phyloP scores from a whole-genome alignment of 2,888 invertebrate genomes.

The Ochropleura plecta region DNA sequence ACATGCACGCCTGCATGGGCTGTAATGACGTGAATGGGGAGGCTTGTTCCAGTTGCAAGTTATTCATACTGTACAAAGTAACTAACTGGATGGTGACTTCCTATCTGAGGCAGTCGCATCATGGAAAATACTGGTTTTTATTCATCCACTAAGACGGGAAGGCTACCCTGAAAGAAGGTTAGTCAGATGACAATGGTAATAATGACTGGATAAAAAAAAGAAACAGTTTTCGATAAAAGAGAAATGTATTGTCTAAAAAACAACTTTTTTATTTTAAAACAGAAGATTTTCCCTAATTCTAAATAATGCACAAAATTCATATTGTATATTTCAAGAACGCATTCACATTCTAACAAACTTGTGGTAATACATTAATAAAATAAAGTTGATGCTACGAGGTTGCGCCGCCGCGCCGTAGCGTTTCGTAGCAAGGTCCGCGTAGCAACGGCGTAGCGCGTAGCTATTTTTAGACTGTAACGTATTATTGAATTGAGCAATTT shows the following conservation, averaged over 20 bases:
- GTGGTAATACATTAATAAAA: slow-evolving; percentile 5
- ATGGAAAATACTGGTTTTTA: background rate
- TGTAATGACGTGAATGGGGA: slow-evolving; percentile 32
- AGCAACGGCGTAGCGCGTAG: slow-evolving; percentile 54
- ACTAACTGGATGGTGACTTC: background rate
- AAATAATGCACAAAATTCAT: background rate
- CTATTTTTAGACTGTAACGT: slow-evolving; percentile 43
- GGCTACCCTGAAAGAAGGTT: background rate
- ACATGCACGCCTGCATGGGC: slow-evolving; percentile 19
- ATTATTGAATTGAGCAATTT: slow-evolving; percentile 22
- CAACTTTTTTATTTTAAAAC: background rate
- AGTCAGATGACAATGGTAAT: background rate
- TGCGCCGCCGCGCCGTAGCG: slow-evolving; percentile 39
- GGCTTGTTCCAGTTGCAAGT: slow-evolving; percentile 7
- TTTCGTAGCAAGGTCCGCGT: slow-evolving; percentile 61
- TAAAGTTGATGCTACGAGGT: slow-evolving; percentile 25
- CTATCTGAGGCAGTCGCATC: background rate
- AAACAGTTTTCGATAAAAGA: background rate
- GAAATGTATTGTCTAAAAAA: background rate
- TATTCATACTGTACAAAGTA: background rate
- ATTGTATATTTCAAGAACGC: background rate
- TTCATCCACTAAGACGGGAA: background rate
- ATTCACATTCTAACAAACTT: background rate
- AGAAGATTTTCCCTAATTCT: background rate
- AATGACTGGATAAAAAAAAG: background rate